phyloP scores from a whole-genome alignment of 1,140 invertebrate genomes.

The Coenobita brevimanus region DNA sequence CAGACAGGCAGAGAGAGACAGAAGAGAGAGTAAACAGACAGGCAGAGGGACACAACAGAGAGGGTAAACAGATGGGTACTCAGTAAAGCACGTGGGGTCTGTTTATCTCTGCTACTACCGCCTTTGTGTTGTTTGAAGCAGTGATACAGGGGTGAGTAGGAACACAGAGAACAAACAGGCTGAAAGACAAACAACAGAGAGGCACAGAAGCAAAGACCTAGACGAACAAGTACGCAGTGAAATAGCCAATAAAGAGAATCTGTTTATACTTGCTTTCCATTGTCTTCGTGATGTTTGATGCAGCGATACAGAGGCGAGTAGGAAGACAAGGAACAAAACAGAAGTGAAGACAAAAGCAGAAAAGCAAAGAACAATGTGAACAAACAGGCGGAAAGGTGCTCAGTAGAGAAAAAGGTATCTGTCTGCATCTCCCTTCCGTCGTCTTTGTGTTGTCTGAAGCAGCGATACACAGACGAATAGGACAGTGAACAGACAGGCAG shows the following conservation, averaged over 20 bases:
- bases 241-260: neutral
- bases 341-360: neutral
- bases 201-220: neutral
- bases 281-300: too few species aligned
- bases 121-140: neutral
- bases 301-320: neutral
- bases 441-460: neutral
- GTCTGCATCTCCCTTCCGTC: too few species aligned
- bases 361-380: neutral
- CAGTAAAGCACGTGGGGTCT: too few species aligned
- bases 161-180: neutral
- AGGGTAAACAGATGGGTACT: neutral
- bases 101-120: too few species aligned
- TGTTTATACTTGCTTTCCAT: too few species aligned
- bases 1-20: neutral
- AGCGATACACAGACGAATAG: neutral
- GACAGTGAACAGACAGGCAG: neutral
- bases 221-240: neutral
- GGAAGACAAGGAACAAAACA: neutral
- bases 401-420: too few species aligned
- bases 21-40: neutral
- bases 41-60: neutral
- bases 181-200: neutral
- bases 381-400: neutral
- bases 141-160: neutral